Base-by-base conservation (phyloP, 1,140 invertebrate genomes). In the Schlechtendalia chinensis region DNA sequence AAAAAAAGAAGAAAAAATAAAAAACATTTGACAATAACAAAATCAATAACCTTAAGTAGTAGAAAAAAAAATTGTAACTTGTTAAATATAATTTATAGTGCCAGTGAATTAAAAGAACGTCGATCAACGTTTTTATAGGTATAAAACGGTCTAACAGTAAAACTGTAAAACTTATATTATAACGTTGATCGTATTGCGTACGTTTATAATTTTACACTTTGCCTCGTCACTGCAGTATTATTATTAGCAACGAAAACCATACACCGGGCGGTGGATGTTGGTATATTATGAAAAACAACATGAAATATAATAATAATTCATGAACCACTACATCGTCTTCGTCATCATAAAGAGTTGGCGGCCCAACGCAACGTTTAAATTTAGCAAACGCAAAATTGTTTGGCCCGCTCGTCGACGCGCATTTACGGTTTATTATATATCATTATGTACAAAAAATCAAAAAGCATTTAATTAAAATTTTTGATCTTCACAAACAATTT, bases 351-450 rank as follows among this genome's bases (percentile, higher is more conserved):
- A 50, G 24, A 27, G 67, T 71, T 71, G 67, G 67, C 67, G 67
- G 50, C 67, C 17, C 22, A 19, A 12, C 16, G 67, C 45, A 19
- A 53, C 67, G 67, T 50, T 71, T 71, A 71, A 71, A 71, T 71
- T 71, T 71, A 71, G 67, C 67, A 27, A 71, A 50, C 63, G 65
- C 65, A 32, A 67, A 50, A 71, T 53, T 45, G 39, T 69, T 69
- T 69, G 65, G 65, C 65, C 65, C n/a, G 22, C n/a, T n/a, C 47
- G 22, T 22, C 67, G 6, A 17, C 22, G 32, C 32, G 32, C 32
- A 4, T 4, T 39, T 22, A 5, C 12, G 39, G 19, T 47, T 17
- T 71, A 71, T 67, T 50, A 50, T 50, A 50, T 50, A 14, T 50
- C 8, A 39, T 39, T 39, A 39, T 11, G 47, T 12, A 50, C 1